A percentile compares a stretch with the other conserved stretches of the same genome.
Evolutionary conservation across 2,888 invertebrate genomes (phyloP).

Genomic region (Athalia cordata): DNA sequence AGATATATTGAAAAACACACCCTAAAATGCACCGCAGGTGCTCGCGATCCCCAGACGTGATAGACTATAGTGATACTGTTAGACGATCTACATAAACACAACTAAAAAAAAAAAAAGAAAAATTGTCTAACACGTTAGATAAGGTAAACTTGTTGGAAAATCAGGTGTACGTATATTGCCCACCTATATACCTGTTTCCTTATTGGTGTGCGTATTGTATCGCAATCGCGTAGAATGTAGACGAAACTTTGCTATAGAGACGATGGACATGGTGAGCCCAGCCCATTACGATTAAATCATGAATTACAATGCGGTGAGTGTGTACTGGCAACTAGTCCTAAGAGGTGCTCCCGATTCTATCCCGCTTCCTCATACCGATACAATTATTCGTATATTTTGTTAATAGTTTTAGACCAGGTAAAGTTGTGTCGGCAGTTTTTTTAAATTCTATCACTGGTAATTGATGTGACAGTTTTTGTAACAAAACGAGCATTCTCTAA

Average conservation of each 20-base stretch:
- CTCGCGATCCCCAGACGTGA: no score
- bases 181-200: no score
- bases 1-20: not conserved
- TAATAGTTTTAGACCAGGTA: not conserved
- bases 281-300: conserved; percentile 44
- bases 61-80: no score
- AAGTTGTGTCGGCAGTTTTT: not conserved
- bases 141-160: no score
- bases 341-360: conserved; percentile 37
- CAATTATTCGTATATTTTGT: not conserved
- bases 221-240: not conserved
- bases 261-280: conserved; percentile 35
- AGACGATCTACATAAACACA: no score
- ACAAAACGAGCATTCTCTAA: not conserved
- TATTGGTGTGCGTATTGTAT: not conserved
- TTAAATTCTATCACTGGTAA: no score
- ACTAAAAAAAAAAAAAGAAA: no score
- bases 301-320: conserved; percentile 41
- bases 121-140: no score
- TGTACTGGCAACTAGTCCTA: conserved; percentile 3
- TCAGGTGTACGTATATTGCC: no score
- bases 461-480: conserved; percentile 10
- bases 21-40: not conserved
- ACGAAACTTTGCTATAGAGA: conserved; percentile 26
- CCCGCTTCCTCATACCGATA: not conserved